These are phyloP conservation scores for Limnephilus lunatus DNA, from an alignment of 2,888 invertebrate species.

Conservation along the genomic window DNA sequence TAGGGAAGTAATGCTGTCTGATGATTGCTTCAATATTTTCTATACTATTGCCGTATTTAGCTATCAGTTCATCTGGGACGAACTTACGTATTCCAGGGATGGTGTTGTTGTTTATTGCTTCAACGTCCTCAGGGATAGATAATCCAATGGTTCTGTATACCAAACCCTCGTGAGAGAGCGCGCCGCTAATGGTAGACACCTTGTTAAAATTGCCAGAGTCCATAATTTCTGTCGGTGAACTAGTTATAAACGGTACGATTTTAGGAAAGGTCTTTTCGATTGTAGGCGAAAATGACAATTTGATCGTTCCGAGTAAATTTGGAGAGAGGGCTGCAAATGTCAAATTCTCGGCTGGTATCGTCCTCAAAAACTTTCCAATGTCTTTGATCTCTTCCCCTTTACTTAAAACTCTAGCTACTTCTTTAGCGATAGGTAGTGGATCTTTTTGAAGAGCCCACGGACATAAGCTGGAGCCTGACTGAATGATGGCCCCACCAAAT, in stretches of 20 bases:
- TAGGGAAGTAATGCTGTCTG: conserved; percentile 52
- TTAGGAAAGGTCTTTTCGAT: conserved; percentile 71
- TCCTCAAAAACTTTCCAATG: conserved; percentile 71
- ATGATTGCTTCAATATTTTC: conserved; percentile 38
- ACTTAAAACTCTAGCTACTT: conserved; percentile 68
- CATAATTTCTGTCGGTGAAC: conserved; percentile 68
- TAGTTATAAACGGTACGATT: conserved; percentile 74
- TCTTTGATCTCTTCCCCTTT: conserved; percentile 67
- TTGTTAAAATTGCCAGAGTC: conserved; percentile 21
- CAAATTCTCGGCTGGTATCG: conserved; percentile 70
- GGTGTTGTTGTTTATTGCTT: not conserved
- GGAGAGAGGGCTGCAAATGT: conserved; percentile 68
- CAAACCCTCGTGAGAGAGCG: conserved; percentile 10
- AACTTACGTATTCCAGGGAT: conserved; percentile 9
- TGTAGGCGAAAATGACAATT: conserved; percentile 76
- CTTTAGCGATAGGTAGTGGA: conserved; percentile 38
- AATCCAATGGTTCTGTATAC: conserved; percentile 31
- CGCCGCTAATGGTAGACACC: conserved; percentile 24
- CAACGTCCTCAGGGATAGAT: not conserved
- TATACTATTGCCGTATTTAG: not conserved
- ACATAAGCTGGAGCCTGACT: conserved; percentile 53
- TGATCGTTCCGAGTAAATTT: conserved; percentile 70
- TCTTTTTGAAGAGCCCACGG: conserved; percentile 49
- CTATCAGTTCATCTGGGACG: not conserved
- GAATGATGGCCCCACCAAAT: conserved; percentile 50